phyloP scores from a whole-genome alignment of 2,888 invertebrate genomes.

The Rhorus exstirpatorius region DNA sequence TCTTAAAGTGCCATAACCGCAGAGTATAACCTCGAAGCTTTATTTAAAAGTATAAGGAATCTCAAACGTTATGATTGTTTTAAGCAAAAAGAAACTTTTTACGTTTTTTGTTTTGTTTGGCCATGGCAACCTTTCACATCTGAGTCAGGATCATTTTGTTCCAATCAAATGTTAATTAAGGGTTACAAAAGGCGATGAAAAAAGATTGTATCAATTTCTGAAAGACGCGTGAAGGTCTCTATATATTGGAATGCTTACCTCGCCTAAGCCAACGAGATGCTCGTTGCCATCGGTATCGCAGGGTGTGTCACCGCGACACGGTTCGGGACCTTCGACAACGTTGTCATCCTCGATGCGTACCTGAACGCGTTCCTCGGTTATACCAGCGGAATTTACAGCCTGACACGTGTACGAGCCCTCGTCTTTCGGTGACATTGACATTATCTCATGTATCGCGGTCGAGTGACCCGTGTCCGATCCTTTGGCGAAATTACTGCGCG shows the following conservation, averaged over 20 bases:
- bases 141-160: too few relatives aligned
- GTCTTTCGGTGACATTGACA: constrained; percentile 88
- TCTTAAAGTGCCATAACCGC: too few relatives aligned
- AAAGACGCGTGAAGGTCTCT: too few relatives aligned
- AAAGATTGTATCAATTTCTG: too few relatives aligned
- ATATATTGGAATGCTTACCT: constrained; percentile 10
- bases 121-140: too few relatives aligned
- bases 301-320: constrained; percentile 78
- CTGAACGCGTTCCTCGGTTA: constrained; percentile 89
- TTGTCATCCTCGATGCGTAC: constrained; percentile 87
- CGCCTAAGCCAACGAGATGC: constrained; percentile 6
- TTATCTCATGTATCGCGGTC: constrained; percentile 87
- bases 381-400: constrained; percentile 90
- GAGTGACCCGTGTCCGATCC: constrained; percentile 75
- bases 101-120: too few relatives aligned
- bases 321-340: constrained; percentile 73
- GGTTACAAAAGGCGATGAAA: too few relatives aligned
- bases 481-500: constrained; percentile 53
- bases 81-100: too few relatives aligned
- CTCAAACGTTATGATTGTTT: too few relatives aligned
- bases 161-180: too few relatives aligned
- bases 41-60: too few relatives aligned
- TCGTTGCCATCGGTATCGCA: constrained; percentile 46
- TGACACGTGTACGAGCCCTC: constrained; percentile 91
- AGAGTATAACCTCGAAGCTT: too few relatives aligned